Conservation (phyloP, 2,797 vertebrate species). For the Catharus ustulatus region DNA sequence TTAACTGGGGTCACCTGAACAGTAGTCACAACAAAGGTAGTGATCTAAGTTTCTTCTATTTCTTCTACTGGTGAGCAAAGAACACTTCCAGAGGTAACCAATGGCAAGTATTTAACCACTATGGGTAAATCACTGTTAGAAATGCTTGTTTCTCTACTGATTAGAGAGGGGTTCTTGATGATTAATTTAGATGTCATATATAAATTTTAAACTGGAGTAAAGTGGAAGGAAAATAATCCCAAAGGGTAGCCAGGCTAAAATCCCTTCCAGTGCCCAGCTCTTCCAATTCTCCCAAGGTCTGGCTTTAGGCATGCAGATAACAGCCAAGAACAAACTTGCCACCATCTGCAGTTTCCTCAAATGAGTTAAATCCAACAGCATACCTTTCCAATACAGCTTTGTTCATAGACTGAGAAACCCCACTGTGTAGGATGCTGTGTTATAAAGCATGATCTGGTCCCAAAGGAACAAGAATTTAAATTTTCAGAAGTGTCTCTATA, state of each 20-base stretch:
- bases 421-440: neutral
- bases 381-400: neutral
- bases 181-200: neutral
- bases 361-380: neutral
- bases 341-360: neutral
- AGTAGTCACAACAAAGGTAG: neutral
- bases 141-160: neutral
- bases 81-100: neutral
- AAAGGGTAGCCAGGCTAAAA: neutral
- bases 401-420: neutral
- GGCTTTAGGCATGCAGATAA: neutral
- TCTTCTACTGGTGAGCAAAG: neutral
- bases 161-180: neutral
- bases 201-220: neutral
- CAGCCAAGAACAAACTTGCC: neutral
- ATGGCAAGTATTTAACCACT: neutral
- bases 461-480: neutral
- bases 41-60: neutral
- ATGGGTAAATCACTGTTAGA: neutral
- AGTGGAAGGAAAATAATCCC: neutral
- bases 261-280: neutral
- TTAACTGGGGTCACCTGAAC: neutral
- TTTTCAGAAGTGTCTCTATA: neutral
- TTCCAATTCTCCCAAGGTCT: neutral
- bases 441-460: neutral